A percentile compares a stretch with the other conserved stretches of the same genome.
These are phyloP conservation scores for Chaetorhynchus papuensis DNA, from an alignment of 2,113 vertebrate genomes.

Conservation along the genomic window DNA sequence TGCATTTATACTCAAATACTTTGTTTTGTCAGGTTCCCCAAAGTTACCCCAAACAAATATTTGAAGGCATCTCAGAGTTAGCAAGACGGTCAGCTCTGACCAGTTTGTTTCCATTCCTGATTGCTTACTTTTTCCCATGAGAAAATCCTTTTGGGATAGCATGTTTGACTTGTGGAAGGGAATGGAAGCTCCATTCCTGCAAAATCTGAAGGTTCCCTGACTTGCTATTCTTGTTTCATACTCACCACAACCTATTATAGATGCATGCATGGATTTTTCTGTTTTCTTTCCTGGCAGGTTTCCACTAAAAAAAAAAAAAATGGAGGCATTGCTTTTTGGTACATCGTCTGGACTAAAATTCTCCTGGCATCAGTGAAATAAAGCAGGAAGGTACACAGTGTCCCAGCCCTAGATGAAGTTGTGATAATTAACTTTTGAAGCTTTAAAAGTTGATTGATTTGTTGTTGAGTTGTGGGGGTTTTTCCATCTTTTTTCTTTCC, in stretches of 20 bases:
- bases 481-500: neutral
- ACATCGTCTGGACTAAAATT: constrained; percentile 68
- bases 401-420: neutral
- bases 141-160: neutral
- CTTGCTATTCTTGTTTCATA: neutral
- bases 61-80: neutral
- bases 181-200: neutral
- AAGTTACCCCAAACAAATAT: neutral
- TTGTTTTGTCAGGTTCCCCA: neutral
- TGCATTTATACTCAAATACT: neutral
- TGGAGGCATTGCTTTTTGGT: constrained; percentile 68
- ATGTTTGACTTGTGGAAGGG: neutral
- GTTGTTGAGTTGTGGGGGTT: neutral
- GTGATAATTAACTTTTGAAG: neutral
- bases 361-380: constrained; percentile 62
- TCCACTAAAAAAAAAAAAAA: neutral
- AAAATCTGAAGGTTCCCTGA: neutral
- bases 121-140: constrained; percentile 25
- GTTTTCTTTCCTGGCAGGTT: neutral
- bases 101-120: neutral
- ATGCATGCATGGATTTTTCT: neutral
- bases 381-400: neutral
- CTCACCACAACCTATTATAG: neutral
- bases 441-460: neutral
- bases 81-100: neutral